These are phyloP conservation scores for Noctua janthina DNA, from an alignment of 2,888 invertebrate species.

Conservation along the genomic window DNA sequence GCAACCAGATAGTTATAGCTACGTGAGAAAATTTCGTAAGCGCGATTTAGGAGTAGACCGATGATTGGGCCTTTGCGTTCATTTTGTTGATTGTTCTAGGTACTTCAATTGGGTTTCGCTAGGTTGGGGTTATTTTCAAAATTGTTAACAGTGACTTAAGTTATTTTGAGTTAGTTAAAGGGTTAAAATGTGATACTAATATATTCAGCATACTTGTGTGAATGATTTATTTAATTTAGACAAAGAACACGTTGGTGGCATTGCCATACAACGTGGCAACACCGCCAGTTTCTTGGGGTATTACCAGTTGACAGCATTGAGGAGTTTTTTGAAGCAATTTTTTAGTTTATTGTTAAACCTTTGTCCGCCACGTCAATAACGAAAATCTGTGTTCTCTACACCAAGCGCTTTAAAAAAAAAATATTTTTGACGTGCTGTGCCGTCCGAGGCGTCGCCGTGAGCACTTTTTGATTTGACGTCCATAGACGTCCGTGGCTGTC, in stretches of 20 bases:
- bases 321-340: no score
- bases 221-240: not conserved
- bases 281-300: no score
- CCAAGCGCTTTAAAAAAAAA: no score
- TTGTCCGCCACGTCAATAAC: no score
- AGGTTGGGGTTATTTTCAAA: constrained; percentile 27
- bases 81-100: constrained; percentile 31
- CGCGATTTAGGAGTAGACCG: constrained; percentile 8
- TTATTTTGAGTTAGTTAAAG: not conserved
- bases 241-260: not conserved
- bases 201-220: not conserved
- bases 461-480: no score
- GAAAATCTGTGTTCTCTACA: no score
- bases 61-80: constrained; percentile 26
- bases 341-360: no score
- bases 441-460: no score
- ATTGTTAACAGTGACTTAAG: not conserved
- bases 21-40: constrained; percentile 51
- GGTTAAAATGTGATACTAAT: not conserved
- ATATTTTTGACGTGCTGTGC: no score
- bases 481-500: no score
- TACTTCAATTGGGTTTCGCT: constrained; percentile 20
- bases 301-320: no score
- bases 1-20: constrained; percentile 37
- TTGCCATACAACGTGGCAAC: no score